Evolutionary conservation across 2,888 invertebrate species (phyloP).

Genomic region (Caenorhabditis macrosperma): DNA sequence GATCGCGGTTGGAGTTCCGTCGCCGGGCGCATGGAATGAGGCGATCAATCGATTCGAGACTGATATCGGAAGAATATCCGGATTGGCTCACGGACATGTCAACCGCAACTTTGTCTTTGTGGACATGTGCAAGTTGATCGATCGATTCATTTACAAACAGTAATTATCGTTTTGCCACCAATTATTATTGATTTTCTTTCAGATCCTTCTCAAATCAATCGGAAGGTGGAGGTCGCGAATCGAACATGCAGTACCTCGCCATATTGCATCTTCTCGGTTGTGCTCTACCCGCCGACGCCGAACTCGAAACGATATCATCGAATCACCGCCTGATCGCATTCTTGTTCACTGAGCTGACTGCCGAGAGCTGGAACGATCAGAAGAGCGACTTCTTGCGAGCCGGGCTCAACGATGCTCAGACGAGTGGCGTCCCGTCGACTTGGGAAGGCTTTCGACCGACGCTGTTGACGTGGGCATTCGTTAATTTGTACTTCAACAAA

Average conservation of each 20-base stretch:
- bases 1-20: slow-evolving; percentile 95
- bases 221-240: slow-evolving; percentile 85
- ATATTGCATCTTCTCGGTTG: slow-evolving; percentile 66
- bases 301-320: slow-evolving; percentile 18
- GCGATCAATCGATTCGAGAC: slow-evolving; percentile 84
- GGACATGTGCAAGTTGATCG: slow-evolving; percentile 65
- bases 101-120: slow-evolving; percentile 56
- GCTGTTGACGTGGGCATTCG: slow-evolving; percentile 66
- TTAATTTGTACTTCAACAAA: slow-evolving; percentile 64
- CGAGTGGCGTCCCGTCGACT: slow-evolving; percentile 2
- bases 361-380: slow-evolving; percentile 63
- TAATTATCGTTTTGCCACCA: background rate
- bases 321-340: slow-evolving; percentile 58
- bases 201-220: slow-evolving; percentile 97
- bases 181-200: slow-evolving; percentile 82
- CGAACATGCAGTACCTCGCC: slow-evolving; percentile 90
- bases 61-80: slow-evolving; percentile 51
- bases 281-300: slow-evolving; percentile 53
- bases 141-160: slow-evolving; percentile 61
- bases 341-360: slow-evolving; percentile 63
- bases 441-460: slow-evolving; percentile 42
- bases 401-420: slow-evolving; percentile 41
- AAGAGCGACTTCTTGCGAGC: slow-evolving; percentile 59
- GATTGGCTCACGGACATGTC: slow-evolving; percentile 85
- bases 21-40: slow-evolving; percentile 93